phyloP scores from a whole-genome alignment of 2,888 invertebrate genomes.

The Tenthredo distinguenda region DNA sequence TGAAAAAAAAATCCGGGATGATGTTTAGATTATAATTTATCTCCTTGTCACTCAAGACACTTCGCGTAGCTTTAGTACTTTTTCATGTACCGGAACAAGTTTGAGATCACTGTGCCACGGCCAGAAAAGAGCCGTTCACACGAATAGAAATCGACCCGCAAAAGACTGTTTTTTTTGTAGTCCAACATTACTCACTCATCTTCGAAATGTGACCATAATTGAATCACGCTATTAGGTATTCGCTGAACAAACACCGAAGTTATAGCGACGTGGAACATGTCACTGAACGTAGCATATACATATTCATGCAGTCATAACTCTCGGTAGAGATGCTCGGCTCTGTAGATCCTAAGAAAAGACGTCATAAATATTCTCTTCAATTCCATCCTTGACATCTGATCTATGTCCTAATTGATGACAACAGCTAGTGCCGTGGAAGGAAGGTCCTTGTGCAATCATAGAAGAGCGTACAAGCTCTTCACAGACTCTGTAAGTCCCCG shows the following conservation, averaged over 20 bases:
- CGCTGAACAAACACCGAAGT: not conserved
- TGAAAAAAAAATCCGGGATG: conserved; percentile 4
- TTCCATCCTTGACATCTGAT: conserved; percentile 46
- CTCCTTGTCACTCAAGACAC: conserved; percentile 3
- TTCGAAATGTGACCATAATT: not conserved
- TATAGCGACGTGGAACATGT: not conserved
- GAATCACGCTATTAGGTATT: not conserved
- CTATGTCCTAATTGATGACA: conserved; percentile 68
- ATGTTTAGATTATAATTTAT: conserved; percentile 2
- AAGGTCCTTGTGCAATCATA: conserved; percentile 94
- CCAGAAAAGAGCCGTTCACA: not conserved
- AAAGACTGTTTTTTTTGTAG: not conserved
- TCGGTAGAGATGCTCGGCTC: not conserved
- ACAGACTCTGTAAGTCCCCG: conserved; percentile 95
- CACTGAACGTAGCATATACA: not conserved
- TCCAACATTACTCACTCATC: not conserved
- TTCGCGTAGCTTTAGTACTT: conserved; percentile 9
- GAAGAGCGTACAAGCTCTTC: conserved; percentile 95
- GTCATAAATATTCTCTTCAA: conserved; percentile 26
- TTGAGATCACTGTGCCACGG: conserved; percentile 30
- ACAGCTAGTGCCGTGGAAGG: conserved; percentile 90
- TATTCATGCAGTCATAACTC: conserved; percentile 1
- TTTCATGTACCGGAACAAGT: conserved; percentile 40
- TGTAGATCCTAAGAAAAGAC: not conserved
- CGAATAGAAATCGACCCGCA: conserved; percentile 16